phyloP scores from a whole-genome alignment of 2,888 invertebrate species.

The Cataglyphis altisquamis region DNA sequence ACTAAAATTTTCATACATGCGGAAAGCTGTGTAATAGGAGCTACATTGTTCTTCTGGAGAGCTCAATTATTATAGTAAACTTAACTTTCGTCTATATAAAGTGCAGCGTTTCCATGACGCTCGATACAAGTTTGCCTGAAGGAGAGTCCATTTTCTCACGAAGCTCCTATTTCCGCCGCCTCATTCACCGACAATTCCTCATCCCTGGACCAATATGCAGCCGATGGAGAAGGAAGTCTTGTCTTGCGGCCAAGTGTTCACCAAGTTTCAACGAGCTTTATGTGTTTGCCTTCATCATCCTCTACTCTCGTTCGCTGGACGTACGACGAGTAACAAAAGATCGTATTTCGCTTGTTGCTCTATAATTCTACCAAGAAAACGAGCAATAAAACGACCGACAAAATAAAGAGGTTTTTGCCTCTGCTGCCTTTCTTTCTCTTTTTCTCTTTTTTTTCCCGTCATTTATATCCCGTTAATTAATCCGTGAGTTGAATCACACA shows the following conservation, averaged over 20 bases:
- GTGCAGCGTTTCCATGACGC: slow-evolving; percentile 21
- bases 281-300: slow-evolving; percentile 56
- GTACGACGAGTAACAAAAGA: slow-evolving; percentile 79
- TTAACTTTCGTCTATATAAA: slow-evolving; percentile 18
- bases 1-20: background rate
- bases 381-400: slow-evolving; percentile 40
- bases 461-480: slow-evolving; percentile 67
- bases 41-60: background rate
- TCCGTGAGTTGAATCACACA: slow-evolving; percentile 48
- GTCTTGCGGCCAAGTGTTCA: slow-evolving; percentile 73
- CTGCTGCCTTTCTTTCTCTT: background rate
- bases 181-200: slow-evolving; percentile 53
- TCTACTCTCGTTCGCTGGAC: slow-evolving; percentile 43
- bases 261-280: slow-evolving; percentile 76
- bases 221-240: slow-evolving; percentile 70
- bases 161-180: slow-evolving; percentile 55
- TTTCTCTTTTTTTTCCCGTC: slow-evolving; percentile 27
- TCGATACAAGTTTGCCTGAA: slow-evolving; percentile 23
- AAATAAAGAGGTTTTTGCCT: slow-evolving; percentile 64
- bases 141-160: slow-evolving; percentile 65
- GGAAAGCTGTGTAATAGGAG: background rate
- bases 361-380: slow-evolving; percentile 75
- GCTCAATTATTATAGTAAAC: slow-evolving; percentile 12
- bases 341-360: slow-evolving; percentile 75
- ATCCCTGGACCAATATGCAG: slow-evolving; percentile 71